Evolutionary conservation across 1,140 invertebrate species (phyloP), one percentile per base, ranked within the genome.

Genomic region (Frieseomelitta varia): DNA sequence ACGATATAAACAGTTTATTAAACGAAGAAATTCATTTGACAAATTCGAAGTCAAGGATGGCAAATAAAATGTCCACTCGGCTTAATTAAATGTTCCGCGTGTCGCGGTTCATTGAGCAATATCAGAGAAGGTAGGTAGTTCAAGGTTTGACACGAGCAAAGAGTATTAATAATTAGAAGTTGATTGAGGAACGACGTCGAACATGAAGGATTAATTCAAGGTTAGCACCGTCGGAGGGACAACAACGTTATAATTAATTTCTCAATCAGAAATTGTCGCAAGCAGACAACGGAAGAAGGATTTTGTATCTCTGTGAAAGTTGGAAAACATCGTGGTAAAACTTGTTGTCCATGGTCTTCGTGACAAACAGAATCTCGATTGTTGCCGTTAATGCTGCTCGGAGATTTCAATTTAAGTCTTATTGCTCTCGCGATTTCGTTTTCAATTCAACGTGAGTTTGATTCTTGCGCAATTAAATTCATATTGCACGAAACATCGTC

Each of bases 221-320:
- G 27, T n/a, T 39, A 47, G 4, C 39, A n/a, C 27, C 4, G 24
- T 27, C 2, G 12, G 24, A 21, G 61, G 58, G n/a, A 47, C 47
- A 56, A 79, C n/a, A 51, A 53, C 17, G 34, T 65, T 68, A 72
- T 24, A 72, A 53, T 77, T 56, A 84, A 87, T 77, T 67, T 47
- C 61, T 11, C 39, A 47, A 47, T 47, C 39, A 47, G 39, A 8
- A 30, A 14, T 56, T 8, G 30, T 58, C 6, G 11, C 19, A 51
- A 19, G 2, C 14, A 12, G 14, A n/a, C n/a, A 47, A 14, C 39
- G 68, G 2, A 30, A 51, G 8, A 17, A 19, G 53, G n/a, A 68
- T 51, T n/a, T 77, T 56, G 51, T 53, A n/a, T 58, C 21, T 27
- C 19, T 19, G n/a, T n/a, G n/a, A 19, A 56, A 19, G 27, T 55